These are phyloP conservation scores for Sesamia nonagrioides DNA, from an alignment of 1,140 invertebrate genomes.

Conservation along the genomic window DNA sequence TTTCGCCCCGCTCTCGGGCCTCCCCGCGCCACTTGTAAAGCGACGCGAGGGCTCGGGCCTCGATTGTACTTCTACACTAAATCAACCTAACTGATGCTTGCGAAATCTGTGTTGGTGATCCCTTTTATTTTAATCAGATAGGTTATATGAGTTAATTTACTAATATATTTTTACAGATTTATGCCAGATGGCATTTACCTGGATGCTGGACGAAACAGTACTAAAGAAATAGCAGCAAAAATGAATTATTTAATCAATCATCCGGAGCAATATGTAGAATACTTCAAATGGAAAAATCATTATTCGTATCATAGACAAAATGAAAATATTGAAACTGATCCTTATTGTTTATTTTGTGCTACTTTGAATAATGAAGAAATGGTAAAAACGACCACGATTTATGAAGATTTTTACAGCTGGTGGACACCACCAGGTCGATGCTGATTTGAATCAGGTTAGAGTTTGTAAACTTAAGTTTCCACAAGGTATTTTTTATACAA, in stretches of 20 bases:
- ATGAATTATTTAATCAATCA: slow-evolving; percentile 58
- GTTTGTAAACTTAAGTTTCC: too few species aligned
- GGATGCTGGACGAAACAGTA: slow-evolving; percentile 53
- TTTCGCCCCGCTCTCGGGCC: too few species aligned
- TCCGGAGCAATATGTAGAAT: slow-evolving; percentile 53
- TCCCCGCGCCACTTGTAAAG: too few species aligned
- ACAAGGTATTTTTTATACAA: too few species aligned
- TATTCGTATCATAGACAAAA: slow-evolving; percentile 54
- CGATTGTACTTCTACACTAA: too few species aligned
- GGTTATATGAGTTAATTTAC: too few species aligned
- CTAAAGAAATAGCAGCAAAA: slow-evolving; percentile 50
- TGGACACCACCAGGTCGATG: slow-evolving; percentile 49
- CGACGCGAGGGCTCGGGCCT: too few species aligned
- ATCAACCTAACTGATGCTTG: too few species aligned
- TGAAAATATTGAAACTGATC: slow-evolving; percentile 52
- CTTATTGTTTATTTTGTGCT: slow-evolving; percentile 59
- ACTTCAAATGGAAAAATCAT: slow-evolving; percentile 63
- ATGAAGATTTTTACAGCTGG: slow-evolving; percentile 58
- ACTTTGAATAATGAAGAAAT: slow-evolving; percentile 57
- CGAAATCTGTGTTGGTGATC: too few species aligned
- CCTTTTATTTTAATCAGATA: too few species aligned
- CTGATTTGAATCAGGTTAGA: not conserved
- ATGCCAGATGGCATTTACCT: slow-evolving; percentile 66
- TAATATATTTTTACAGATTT: slow-evolving; percentile 49
- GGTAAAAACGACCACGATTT: slow-evolving; percentile 49